A percentile compares a stretch with the other conserved stretches of the same genome.
phyloP scores from a whole-genome alignment of 2,797 vertebrate species.

The Syndactyla subalaris region DNA sequence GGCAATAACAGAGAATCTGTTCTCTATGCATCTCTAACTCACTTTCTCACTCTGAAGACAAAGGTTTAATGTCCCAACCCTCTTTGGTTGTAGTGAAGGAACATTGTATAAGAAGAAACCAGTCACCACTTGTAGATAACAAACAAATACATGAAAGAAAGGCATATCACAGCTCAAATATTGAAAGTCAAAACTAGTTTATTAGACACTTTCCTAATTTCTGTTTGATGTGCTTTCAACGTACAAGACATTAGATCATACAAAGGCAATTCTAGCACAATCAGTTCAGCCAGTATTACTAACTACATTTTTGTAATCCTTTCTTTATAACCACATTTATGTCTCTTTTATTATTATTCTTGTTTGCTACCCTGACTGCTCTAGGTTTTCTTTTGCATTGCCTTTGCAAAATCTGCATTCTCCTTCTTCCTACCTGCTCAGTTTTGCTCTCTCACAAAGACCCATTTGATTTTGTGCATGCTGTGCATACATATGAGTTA shows the following conservation, averaged over 20 bases:
- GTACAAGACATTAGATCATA: not conserved
- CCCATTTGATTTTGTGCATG: conserved; percentile 41
- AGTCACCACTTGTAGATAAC: conserved; percentile 24
- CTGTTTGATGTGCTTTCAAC: conserved; percentile 3
- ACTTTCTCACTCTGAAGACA: conserved; percentile 15
- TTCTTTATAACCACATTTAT: not conserved
- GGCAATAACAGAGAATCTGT: not conserved
- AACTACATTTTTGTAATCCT: not conserved
- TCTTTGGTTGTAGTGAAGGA: not conserved
- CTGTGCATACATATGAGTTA: not conserved
- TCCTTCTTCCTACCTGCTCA: not conserved
- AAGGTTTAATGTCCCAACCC: not conserved
- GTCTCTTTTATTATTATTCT: not conserved
- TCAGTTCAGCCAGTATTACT: not conserved
- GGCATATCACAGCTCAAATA: conserved; percentile 10
- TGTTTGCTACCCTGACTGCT: not conserved
- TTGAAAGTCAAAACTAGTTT: not conserved
- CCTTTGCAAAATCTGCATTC: not conserved
- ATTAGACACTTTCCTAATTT: not conserved
- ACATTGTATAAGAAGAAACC: conserved; percentile 29
- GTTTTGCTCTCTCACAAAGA: conserved; percentile 19
- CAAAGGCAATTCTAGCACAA: not conserved
- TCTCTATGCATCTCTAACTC: not conserved
- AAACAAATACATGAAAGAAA: conserved; percentile 43
- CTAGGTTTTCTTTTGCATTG: not conserved